Percentiles rank a stretch among this genome's conserved stretches.
Evolutionary conservation across 1,140 invertebrate species (phyloP).

Genomic region (Microplitis mediator): DNA sequence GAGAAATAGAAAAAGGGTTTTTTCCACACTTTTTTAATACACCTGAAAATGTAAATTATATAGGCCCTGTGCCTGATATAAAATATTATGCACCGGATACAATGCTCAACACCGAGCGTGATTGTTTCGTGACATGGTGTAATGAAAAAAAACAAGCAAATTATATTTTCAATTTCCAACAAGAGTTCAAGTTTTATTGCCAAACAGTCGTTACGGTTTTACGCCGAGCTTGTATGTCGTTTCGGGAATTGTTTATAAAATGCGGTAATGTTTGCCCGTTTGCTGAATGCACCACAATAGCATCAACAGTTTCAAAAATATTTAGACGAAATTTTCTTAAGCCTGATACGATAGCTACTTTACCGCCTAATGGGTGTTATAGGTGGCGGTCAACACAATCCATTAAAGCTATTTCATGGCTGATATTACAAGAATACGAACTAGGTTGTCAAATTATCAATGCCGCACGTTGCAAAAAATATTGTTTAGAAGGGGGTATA

Average conservation of each 20-base stretch:
- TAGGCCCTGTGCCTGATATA: slow-evolving; percentile 28
- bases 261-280: slow-evolving; percentile 26
- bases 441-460: neutral
- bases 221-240: slow-evolving; percentile 25
- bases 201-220: slow-evolving; percentile 30
- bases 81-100: slow-evolving; percentile 33
- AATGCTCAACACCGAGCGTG: slow-evolving; percentile 19
- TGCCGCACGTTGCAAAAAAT: neutral
- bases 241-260: slow-evolving; percentile 24
- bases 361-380: slow-evolving; percentile 8
- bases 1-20: slow-evolving; percentile 30
- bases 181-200: slow-evolving; percentile 30
- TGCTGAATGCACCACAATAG: slow-evolving; percentile 26
- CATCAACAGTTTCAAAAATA: slow-evolving; percentile 25
- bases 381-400: slow-evolving; percentile 1
- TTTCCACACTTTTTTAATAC: slow-evolving; percentile 44
- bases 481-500: slow-evolving; percentile 8
- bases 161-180: slow-evolving; percentile 31
- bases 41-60: slow-evolving; percentile 36
- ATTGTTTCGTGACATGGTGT: slow-evolving; percentile 29
- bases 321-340: slow-evolving; percentile 30
- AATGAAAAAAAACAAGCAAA: slow-evolving; percentile 13
- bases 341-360: slow-evolving; percentile 19
- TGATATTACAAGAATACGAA: slow-evolving; percentile 10
- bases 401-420: slow-evolving; percentile 16